Evolutionary conservation across 2,888 invertebrate genomes (phyloP), one percentile per base, ranked within the genome.

Genomic region (Andrena haemorrhoa): DNA sequence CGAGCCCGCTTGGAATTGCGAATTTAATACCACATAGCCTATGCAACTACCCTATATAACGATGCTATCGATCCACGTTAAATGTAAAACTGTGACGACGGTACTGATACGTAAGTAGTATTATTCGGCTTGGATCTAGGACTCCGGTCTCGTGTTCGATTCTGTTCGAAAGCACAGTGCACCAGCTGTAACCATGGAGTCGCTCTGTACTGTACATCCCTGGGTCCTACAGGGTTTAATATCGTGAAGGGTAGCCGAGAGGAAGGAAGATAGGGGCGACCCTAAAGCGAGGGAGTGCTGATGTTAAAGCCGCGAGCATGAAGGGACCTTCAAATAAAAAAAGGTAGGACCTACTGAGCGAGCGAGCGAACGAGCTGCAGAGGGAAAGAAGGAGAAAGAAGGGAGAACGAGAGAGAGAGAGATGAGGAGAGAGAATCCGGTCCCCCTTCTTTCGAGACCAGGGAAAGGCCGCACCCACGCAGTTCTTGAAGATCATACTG

Each of bases 251-350:
- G 87, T 86, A 86, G 87, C 75, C 84, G 85, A 83, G 75, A 85
- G 83, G 88, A 88, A 87, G 88, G 86, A 85, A 88, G 89, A 87
- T 88, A 89, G 86, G 86, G 83, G 80, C 88, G 89, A 89, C 87
- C 90, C 89, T 89, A 90, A 83, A 86, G 83, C 87, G 86, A 84
- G 90, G 90, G 91, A 90, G 89, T 89, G 88, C 87, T 87, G 86
- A 85, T 85, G 86, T 78, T 79, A 81, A 86, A 86, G 82, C 85
- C 77, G 77, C 73, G 85, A 87, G 85, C 85, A 82, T 79, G 86
- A 89, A 91, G 92, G 90, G 91, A 92, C 89, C 88, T 89, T 88
- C 89, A 82, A 91, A 90, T 89, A 89, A 87, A 90, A 87, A 88
- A 80, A 79, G 82, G 84, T 88, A 88, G 88, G 86, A 78, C 71